Evolutionary conservation across 2,888 invertebrate genomes (phyloP).

Genomic region (Pammene aurita): DNA sequence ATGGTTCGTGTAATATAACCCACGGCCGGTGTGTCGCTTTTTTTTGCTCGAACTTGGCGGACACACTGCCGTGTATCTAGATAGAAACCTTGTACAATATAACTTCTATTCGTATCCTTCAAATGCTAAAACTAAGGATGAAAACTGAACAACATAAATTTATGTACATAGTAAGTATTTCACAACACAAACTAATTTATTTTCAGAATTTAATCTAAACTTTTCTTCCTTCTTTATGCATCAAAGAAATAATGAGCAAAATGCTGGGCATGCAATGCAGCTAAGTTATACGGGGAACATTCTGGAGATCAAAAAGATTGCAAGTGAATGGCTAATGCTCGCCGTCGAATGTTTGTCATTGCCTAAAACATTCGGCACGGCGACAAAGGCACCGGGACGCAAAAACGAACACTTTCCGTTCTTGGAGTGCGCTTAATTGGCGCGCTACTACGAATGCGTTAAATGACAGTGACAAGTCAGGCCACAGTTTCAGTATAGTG

Average conservation of each 20-base stretch:
- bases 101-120: too few relatives aligned
- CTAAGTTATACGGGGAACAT: conserved; percentile 55
- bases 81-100: too few relatives aligned
- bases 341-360: conserved; percentile 65
- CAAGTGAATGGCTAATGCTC: conserved; percentile 62
- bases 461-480: conserved; percentile 43
- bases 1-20: too few relatives aligned
- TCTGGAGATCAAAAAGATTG: conserved; percentile 60
- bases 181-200: conserved; percentile 17
- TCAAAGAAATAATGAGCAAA: conserved; percentile 40
- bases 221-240: conserved; percentile 34
- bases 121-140: not conserved
- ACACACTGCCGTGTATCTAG: too few relatives aligned
- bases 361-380: conserved; percentile 65
- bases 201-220: conserved; percentile 33
- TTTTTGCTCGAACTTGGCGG: too few relatives aligned
- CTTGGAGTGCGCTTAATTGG: conserved; percentile 71
- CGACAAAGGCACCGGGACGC: conserved; percentile 64
- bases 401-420: conserved; percentile 68
- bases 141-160: not conserved
- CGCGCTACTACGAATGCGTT: conserved; percentile 50
- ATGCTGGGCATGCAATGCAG: conserved; percentile 40
- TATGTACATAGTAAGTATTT: conserved; percentile 8
- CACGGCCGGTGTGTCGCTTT: too few relatives aligned
- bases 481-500: conserved; percentile 18